Conservation (phyloP, 2,797 vertebrate genomes). For the Mormyrus proboscirostris region DNA sequence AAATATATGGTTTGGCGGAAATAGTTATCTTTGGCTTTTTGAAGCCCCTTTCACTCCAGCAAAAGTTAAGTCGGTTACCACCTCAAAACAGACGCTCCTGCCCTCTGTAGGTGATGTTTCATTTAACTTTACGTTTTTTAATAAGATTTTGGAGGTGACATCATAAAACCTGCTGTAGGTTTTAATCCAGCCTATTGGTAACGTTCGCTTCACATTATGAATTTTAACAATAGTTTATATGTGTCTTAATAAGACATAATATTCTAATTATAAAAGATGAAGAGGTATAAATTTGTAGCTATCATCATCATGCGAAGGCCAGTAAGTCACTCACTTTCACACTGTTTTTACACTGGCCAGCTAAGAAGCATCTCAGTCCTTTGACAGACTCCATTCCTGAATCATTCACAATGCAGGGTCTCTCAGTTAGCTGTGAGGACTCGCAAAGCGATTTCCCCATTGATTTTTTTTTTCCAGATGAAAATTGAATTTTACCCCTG, state of each 20-base stretch:
- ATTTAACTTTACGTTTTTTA: neutral
- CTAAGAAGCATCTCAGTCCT: neutral
- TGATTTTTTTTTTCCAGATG: neutral
- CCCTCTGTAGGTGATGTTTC: constrained; percentile 38
- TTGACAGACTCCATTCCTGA: neutral
- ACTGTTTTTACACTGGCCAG: neutral
- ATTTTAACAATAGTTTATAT: neutral
- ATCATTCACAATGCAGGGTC: neutral
- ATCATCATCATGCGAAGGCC: neutral
- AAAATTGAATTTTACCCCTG: neutral
- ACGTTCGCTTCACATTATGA: neutral
- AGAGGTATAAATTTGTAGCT: neutral
- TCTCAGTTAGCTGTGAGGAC: neutral
- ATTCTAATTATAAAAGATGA: neutral
- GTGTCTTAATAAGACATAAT: neutral
- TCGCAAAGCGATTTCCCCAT: neutral
- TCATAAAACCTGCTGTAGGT: neutral
- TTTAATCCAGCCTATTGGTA: neutral
- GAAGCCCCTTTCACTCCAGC: neutral
- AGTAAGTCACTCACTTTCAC: neutral
- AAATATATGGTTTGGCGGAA: neutral
- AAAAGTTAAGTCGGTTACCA: neutral
- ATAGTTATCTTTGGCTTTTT: neutral
- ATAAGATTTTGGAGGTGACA: neutral
- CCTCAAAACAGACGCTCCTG: constrained; percentile 24